Percentiles rank a stretch among this genome's conserved stretches.
phyloP scores from a whole-genome alignment of 2,113 vertebrate genomes.

The Mirza zaza region DNA sequence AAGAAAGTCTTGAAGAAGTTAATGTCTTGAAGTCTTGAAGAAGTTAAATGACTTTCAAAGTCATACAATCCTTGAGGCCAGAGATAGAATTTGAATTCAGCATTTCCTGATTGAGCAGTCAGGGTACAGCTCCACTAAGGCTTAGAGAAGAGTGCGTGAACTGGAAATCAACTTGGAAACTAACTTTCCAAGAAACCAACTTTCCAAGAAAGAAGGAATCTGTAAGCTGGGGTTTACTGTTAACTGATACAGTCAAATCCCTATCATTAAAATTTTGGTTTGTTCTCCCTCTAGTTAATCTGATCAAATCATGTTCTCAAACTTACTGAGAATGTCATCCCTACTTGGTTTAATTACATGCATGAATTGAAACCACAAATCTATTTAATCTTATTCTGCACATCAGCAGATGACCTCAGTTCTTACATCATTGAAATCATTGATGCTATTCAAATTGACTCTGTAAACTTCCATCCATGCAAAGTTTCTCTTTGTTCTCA shows the following conservation, averaged over 20 bases:
- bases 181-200: neutral
- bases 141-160: neutral
- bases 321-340: constrained; percentile 12
- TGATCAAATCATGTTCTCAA: neutral
- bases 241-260: neutral
- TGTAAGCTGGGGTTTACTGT: neutral
- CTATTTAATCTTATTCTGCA: neutral
- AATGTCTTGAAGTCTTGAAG: neutral
- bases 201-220: neutral
- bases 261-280: neutral
- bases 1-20: neutral
- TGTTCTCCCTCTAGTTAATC: neutral
- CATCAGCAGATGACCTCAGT: constrained; percentile 24
- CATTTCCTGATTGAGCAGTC: neutral
- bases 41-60: constrained; percentile 12
- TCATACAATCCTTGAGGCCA: neutral
- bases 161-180: neutral
- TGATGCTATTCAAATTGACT: neutral
- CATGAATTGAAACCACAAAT: constrained; percentile 4
- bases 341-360: neutral
- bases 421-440: neutral
- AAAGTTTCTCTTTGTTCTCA: constrained; percentile 24
- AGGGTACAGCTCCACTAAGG: neutral
- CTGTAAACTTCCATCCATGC: neutral
- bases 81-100: neutral